These are phyloP conservation scores for Invenusta paracnida DNA, from an alignment of 2,888 invertebrate species.

Conservation along the genomic window DNA sequence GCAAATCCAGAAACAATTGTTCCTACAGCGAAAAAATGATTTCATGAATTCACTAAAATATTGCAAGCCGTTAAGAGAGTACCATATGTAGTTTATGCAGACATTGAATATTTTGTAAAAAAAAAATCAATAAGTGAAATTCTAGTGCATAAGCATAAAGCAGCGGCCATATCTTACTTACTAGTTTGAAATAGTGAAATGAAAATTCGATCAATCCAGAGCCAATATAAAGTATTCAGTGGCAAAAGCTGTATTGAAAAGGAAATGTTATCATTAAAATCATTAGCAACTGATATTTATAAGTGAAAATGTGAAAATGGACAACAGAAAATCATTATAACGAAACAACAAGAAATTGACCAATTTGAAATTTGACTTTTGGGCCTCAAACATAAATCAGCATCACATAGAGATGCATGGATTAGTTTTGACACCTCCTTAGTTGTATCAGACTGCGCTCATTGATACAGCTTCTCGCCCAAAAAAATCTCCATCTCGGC, in stretches of 20 bases:
- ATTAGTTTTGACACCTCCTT: too few species aligned
- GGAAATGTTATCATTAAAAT: not conserved
- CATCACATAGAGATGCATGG: too few species aligned
- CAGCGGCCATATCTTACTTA: not conserved
- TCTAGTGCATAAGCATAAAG: not conserved
- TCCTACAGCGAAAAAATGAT: not conserved
- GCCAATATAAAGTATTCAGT: not conserved
- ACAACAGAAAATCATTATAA: not conserved
- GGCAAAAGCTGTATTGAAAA: not conserved
- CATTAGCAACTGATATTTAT: not conserved
- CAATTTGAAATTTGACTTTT: too few species aligned
- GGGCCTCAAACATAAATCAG: too few species aligned
- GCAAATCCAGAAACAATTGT: not conserved
- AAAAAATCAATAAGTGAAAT: not conserved
- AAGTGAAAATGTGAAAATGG: not conserved
- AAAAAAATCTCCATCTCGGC: too few species aligned
- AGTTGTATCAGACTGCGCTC: too few species aligned
- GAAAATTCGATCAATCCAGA: not conserved
- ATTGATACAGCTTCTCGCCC: too few species aligned
- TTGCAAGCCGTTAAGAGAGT: not conserved
- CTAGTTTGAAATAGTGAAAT: not conserved
- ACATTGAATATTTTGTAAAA: not conserved
- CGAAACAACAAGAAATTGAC: not conserved
- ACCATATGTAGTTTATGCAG: too few species aligned
- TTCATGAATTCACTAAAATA: not conserved